Evolutionary conservation across 2,888 invertebrate genomes (phyloP).

Genomic region (Chrysolina haemoptera): DNA sequence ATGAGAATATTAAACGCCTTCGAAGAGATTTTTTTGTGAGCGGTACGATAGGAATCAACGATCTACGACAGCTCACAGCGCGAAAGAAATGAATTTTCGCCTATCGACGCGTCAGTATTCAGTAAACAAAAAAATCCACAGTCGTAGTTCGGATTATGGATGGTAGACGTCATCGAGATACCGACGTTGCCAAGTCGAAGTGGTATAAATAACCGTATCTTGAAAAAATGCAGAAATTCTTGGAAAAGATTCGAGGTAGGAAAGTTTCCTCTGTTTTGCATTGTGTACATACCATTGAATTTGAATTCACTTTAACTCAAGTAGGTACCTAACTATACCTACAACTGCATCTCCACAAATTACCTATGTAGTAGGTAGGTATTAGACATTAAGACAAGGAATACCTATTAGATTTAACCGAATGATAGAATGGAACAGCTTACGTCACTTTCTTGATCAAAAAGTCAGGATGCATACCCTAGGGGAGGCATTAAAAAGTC

Average conservation of each 20-base stretch:
- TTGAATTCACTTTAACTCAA: background rate
- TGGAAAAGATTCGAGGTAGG: background rate
- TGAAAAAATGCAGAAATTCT: background rate
- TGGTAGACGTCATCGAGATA: background rate
- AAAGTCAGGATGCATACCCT: too few species aligned
- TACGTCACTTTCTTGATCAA: too few species aligned
- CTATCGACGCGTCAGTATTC: background rate
- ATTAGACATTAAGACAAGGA: too few species aligned
- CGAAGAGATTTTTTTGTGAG: background rate
- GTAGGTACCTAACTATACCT: too few species aligned
- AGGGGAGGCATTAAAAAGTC: too few species aligned
- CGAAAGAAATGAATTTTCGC: background rate
- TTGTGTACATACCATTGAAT: background rate
- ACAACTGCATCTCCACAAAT: too few species aligned
- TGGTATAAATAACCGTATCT: background rate
- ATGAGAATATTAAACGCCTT: constrained; percentile 31
- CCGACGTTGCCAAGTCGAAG: background rate
- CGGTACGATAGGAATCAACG: constrained; percentile 3
- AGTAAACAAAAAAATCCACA: constrained; percentile 4
- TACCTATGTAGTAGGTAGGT: too few species aligned
- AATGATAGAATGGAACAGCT: too few species aligned
- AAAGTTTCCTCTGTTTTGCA: too few species aligned
- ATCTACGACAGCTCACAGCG: background rate
- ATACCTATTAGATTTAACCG: too few species aligned
- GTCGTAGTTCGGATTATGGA: background rate